Conservation (phyloP, 2,113 vertebrate genomes). For the Serilophus lunatus region DNA sequence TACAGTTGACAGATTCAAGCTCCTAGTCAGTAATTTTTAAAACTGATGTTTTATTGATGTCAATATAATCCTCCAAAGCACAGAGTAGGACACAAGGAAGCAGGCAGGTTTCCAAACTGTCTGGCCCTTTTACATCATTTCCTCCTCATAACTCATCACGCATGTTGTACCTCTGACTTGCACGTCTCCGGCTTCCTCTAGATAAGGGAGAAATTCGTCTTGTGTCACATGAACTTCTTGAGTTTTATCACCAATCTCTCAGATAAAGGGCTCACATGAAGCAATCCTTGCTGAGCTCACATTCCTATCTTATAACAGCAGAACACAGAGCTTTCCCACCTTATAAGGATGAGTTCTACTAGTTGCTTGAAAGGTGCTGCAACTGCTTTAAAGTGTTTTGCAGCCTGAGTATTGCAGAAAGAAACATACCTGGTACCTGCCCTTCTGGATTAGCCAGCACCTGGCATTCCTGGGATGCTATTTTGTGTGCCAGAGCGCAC, state of each 20-base stretch:
- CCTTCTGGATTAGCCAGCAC: neutral
- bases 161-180: neutral
- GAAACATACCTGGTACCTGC: neutral
- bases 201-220: constrained; percentile 57
- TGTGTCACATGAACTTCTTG: neutral
- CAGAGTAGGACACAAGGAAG: neutral
- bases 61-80: neutral
- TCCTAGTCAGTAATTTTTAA: neutral
- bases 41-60: neutral
- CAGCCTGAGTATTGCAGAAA: neutral
- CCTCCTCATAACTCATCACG: constrained; percentile 12
- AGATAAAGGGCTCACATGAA: constrained; percentile 29
- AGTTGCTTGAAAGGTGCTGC: neutral
- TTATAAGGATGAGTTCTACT: constrained; percentile 39
- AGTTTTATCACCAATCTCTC: neutral
- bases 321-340: neutral
- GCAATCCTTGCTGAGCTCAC: neutral
- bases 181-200: constrained; percentile 12
- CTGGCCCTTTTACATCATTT: constrained; percentile 17
- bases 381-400: neutral
- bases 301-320: constrained; percentile 15
- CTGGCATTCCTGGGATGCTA: neutral
- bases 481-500: fast-evolving
- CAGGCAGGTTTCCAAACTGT: constrained; percentile 1
- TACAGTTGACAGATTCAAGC: neutral